Conservation (phyloP, 2,113 vertebrate species). For the Pomatorhinus ruficollis region DNA sequence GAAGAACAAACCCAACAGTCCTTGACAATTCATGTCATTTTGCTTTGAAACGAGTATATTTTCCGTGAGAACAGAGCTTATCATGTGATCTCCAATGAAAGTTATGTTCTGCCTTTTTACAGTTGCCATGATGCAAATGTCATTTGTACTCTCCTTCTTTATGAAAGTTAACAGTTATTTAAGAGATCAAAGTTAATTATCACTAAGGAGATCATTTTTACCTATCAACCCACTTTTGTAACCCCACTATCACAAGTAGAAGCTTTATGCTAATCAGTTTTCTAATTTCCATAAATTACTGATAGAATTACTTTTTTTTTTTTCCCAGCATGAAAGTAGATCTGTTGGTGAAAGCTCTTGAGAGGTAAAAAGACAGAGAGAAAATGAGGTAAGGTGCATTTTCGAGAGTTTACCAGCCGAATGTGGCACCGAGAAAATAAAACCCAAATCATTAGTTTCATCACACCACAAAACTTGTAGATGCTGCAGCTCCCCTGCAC, state of each 20-base stretch:
- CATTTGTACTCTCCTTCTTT: conserved; percentile 58
- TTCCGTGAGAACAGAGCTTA: conserved; percentile 52
- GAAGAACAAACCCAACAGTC: conserved; percentile 22
- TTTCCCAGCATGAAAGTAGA: conserved; percentile 40
- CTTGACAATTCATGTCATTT: conserved; percentile 54
- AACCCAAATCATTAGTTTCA: conserved; percentile 26
- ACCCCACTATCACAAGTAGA: conserved; percentile 71
- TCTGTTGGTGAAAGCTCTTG: conserved; percentile 66
- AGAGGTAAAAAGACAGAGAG: conserved; percentile 29
- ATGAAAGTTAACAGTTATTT: conserved; percentile 73
- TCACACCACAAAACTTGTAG: conserved; percentile 4
- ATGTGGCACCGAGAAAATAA: conserved; percentile 27
- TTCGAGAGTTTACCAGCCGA: conserved; percentile 26
- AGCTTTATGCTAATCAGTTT: conserved; percentile 72
- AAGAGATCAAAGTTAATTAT: conserved; percentile 76
- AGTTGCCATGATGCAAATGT: conserved; percentile 62
- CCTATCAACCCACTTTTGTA: conserved; percentile 73
- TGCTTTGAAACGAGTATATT: conserved; percentile 51
- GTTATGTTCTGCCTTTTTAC: conserved; percentile 65
- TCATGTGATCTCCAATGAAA: conserved; percentile 57
- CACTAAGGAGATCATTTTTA: conserved; percentile 74
- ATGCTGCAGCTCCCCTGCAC: neutral
- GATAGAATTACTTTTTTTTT: conserved; percentile 49
- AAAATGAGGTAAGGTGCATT: conserved; percentile 43
- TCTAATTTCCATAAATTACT: conserved; percentile 75